Base-by-base conservation (phyloP, 1,140 invertebrate species). In the Bombyx mandarina region DNA sequence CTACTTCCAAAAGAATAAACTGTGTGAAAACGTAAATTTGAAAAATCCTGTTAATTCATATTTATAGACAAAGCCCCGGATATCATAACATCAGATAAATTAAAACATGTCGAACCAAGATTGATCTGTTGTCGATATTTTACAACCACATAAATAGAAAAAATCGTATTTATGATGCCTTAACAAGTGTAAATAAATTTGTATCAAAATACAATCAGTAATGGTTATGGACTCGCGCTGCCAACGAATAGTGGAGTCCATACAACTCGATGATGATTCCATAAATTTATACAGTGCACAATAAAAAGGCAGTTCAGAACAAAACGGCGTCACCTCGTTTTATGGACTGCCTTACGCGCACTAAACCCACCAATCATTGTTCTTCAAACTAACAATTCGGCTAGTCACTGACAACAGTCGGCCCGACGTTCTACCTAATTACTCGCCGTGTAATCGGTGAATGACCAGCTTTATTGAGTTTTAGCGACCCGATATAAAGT, bases 211-310 rank as follows among this genome's bases (percentile, higher is more conserved):
- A 77, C 72, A 78, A 77, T 81, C 77, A 63, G 72, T 78, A 80
- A 83, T 81, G 75, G 77, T 86, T 84, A 84, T 86, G 71, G 77
- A 82, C 79, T 65, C 74, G 59, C 57, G 54, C 73, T 71, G 73
- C 61, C 69, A 75, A 72, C 72, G 70, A 73, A 82, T 77, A 78
- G 70, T 61, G 55, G 62, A 82, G 79, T 83, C 80, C 71, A 86
- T 86, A 81, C 82, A 82, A 78, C 71, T 76, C 75, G 76, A 82
- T 85, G 81, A 80, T 86, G 77, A 83, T 86, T 85, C 83, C 82
- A 86, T 86, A 86, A 86, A 86, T 78, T 75, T 86, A 86, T 86
- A 86, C 77, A 77, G 83, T 86, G 71, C 76, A 78, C 69, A 83
- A 84, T 86, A 84, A 86, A 86, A 82, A 73, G 64, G 73, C 66